phyloP scores from a whole-genome alignment of 2,888 invertebrate genomes.

The Folsomia candida region DNA sequence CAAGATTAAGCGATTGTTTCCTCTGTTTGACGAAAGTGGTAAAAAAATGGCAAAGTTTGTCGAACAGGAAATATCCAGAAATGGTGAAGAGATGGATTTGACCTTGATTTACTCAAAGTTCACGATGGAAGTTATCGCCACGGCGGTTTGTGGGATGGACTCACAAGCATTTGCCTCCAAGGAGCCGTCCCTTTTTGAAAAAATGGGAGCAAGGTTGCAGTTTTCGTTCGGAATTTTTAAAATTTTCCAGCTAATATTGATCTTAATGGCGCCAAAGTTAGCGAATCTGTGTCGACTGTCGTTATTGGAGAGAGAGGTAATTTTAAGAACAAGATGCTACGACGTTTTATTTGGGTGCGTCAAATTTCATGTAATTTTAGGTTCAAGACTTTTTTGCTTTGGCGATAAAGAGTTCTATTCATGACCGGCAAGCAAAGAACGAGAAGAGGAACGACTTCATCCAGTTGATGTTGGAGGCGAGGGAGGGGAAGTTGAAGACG shows the following conservation, averaged over 20 bases:
- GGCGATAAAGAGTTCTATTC: neutral
- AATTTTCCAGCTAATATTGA: constrained; percentile 53
- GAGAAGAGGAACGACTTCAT: constrained; percentile 41
- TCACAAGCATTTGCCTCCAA: constrained; percentile 51
- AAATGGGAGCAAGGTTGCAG: constrained; percentile 27
- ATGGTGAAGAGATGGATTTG: constrained; percentile 6
- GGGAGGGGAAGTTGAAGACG: constrained; percentile 27
- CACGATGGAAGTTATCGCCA: constrained; percentile 28
- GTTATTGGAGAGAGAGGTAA: constrained; percentile 51
- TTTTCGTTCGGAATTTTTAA: constrained; percentile 51
- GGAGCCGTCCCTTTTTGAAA: constrained; percentile 5
- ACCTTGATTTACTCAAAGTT: neutral
- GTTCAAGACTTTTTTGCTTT: neutral
- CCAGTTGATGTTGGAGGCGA: constrained; percentile 37
- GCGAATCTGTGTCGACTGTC: constrained; percentile 53
- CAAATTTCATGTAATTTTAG: neutral
- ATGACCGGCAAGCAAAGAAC: constrained; percentile 13
- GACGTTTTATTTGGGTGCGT: neutral
- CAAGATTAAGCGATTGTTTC: constrained; percentile 29
- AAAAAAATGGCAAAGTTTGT: constrained; percentile 14
- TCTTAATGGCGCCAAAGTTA: constrained; percentile 53
- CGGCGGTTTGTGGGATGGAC: constrained; percentile 52
- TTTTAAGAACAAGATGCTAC: too few relatives aligned
- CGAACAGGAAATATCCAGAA: neutral
- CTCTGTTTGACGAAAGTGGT: constrained; percentile 18